phyloP scores from a whole-genome alignment of 1,140 invertebrate species.

The Capitella teleta region DNA sequence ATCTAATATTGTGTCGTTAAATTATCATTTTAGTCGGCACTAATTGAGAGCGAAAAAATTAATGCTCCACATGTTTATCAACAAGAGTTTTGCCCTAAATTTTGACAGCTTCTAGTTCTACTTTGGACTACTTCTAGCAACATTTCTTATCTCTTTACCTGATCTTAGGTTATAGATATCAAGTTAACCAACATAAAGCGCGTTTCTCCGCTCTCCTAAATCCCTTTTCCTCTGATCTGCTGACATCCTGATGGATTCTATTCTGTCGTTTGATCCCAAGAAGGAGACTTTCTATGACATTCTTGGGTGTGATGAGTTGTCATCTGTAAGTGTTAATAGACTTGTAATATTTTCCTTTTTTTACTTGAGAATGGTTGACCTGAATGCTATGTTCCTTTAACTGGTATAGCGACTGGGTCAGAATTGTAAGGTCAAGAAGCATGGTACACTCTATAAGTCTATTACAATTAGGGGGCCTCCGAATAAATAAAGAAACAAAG shows the following conservation, averaged over 20 bases:
- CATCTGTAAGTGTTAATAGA: slow-evolving; percentile 56
- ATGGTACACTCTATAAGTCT: neutral
- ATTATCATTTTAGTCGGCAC: neutral
- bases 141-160: neutral
- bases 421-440: neutral
- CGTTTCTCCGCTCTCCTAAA: neutral
- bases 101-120: neutral
- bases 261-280: neutral
- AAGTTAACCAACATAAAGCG: neutral
- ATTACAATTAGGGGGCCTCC: neutral
- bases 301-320: slow-evolving; percentile 71
- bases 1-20: neutral
- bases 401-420: neutral
- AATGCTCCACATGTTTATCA: no score
- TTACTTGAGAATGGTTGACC: neutral
- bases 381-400: neutral
- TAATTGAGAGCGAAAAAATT: no score
- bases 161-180: neutral
- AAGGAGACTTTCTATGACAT: slow-evolving; percentile 72
- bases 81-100: no score
- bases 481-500: neutral
- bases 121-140: neutral
- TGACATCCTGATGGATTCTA: neutral
- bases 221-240: neutral
- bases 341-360: no score